Evolutionary conservation across 2,888 invertebrate species (phyloP), one percentile per base, ranked within the genome.

Genomic region (Leptogaster cylindrica): DNA sequence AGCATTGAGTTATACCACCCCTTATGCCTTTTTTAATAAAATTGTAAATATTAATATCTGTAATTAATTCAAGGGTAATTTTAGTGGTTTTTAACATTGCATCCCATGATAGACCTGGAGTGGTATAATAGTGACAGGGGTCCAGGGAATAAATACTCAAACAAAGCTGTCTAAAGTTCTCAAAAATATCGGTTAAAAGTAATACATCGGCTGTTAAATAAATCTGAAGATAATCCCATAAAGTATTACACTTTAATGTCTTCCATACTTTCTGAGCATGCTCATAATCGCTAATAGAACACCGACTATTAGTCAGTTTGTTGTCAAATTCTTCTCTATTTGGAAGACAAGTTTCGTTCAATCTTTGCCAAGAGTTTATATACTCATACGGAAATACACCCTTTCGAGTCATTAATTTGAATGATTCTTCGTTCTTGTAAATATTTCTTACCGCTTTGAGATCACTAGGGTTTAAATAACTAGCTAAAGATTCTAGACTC

Each of bases 351-450:
- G 55, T 20, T 3, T 72, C 71, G 5, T 71, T 46, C 1, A 76
- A 33, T 64, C 71, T 73, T 1, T 68, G 55, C 27, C 41, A 61
- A 1, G 23, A 58, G 14, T 72, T 71, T 7, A 76, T 50, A 65
- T 75, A 77, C 12, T 76, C 72, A 69, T 77, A 77, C 1, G 76
- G 76, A 68, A 77, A 75, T 12, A 77, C 71, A 1, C 75, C 76
- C 68, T 76, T 76, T 25, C 73, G 66, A 1, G 36, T 72, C 3
- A 76, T 50, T 18, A 73, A 66, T 1, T 69, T 18, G 18, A 74
- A 72, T 41, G 23, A 23, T n/a, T 51, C 27, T 28, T 51, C 51
- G 31, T 51, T 7, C n/a, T 12, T 16, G 65, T 75, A 77, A 16
- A 31, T 14, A 28, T 2, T 28, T 16, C 16, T 51, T 41, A 63